Conservation (phyloP, 1,140 invertebrate genomes). For the Drosophila willistoni region DNA sequence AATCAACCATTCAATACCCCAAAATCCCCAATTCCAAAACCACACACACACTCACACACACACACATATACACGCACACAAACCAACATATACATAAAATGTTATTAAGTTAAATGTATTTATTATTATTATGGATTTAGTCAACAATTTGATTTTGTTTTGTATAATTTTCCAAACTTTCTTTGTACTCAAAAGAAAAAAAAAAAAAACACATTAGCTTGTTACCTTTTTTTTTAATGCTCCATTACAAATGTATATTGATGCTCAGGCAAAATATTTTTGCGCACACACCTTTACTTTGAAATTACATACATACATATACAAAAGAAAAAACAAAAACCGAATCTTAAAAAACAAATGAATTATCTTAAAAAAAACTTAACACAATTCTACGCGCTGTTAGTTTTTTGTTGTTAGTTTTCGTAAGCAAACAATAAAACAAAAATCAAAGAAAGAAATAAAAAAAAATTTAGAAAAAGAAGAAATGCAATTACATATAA, state of each 20-base stretch:
- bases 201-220: background rate
- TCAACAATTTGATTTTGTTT: conserved; percentile 48
- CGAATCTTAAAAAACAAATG: conserved; percentile 30
- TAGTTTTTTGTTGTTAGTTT: conserved; percentile 75
- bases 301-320: background rate
- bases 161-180: conserved; percentile 31
- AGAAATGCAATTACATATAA: background rate
- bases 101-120: conserved; percentile 73
- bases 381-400: conserved; percentile 56
- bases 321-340: conserved; percentile 37
- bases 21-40: background rate
- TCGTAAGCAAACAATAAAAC: conserved; percentile 55
- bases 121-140: conserved; percentile 63
- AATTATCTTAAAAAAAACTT: conserved; percentile 39
- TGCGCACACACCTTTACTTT: conserved; percentile 50
- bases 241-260: conserved; percentile 7
- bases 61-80: conserved; percentile 6
- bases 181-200: conserved; percentile 14
- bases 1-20: conserved; percentile 10
- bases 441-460: conserved; percentile 15
- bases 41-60: background rate
- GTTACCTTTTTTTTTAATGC: background rate
- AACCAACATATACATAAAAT: conserved; percentile 32
- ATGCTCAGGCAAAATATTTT: conserved; percentile 59
- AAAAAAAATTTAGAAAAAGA: conserved; percentile 19